phyloP scores from a whole-genome alignment of 2,113 vertebrate genomes.

The Drymodes brunneopygia region DNA sequence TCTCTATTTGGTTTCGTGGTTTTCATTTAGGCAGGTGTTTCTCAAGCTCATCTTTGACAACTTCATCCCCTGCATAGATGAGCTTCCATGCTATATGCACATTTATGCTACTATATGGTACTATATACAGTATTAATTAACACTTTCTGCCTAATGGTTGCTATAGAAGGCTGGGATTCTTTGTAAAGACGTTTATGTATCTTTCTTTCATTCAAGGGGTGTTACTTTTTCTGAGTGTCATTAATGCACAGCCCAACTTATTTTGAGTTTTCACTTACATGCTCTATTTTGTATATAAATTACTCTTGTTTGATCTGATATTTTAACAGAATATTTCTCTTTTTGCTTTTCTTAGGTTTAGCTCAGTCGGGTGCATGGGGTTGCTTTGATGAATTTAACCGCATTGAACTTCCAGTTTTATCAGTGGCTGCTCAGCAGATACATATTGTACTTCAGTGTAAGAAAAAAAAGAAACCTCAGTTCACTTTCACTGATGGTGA shows the following conservation, averaged over 20 bases:
- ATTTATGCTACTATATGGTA: background rate
- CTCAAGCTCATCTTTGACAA: background rate
- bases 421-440: conserved; percentile 75
- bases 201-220: background rate
- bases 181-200: background rate
- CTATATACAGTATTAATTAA: background rate
- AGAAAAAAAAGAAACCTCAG: conserved; percentile 66
- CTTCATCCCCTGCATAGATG: background rate
- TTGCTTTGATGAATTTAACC: conserved; percentile 70
- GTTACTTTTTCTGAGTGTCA: background rate
- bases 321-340: background rate
- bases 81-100: background rate
- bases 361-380: conserved; percentile 74
- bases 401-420: conserved; percentile 72
- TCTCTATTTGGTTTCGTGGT: background rate
- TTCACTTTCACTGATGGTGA: conserved; percentile 73
- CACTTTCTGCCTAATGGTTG: background rate
- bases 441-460: conserved; percentile 71
- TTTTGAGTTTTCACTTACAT: background rate
- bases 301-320: background rate
- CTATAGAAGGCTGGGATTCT: background rate
- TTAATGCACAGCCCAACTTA: background rate
- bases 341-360: conserved; percentile 47
- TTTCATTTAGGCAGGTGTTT: background rate
- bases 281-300: background rate